Evolutionary conservation across 2,113 vertebrate genomes (phyloP).

Genomic region (Tragelaphus buxtoni): DNA sequence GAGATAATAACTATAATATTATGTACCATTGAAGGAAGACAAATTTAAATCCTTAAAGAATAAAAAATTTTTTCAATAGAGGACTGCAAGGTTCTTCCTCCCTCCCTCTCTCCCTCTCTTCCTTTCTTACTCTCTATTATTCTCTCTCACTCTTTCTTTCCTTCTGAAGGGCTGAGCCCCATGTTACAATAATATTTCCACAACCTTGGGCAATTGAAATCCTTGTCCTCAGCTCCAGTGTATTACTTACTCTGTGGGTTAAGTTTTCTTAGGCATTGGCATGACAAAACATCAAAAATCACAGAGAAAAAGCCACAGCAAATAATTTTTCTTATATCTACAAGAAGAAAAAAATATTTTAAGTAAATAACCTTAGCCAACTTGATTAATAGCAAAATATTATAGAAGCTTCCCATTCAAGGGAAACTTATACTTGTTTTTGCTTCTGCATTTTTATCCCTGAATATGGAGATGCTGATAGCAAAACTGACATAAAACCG

Average conservation of each 20-base stretch:
- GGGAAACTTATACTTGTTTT: neutral
- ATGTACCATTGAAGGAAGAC: neutral
- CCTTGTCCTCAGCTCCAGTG: neutral
- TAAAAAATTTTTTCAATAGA: neutral
- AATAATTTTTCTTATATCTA: conserved; percentile 53
- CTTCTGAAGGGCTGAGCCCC: neutral
- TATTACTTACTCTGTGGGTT: conserved; percentile 45
- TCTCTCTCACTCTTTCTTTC: neutral
- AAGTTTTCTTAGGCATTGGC: conserved; percentile 50
- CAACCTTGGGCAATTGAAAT: neutral
- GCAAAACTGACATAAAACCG: neutral
- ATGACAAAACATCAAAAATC: conserved; percentile 43
- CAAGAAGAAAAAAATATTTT: conserved; percentile 19
- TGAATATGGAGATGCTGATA: neutral
- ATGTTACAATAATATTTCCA: neutral
- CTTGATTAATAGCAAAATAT: neutral
- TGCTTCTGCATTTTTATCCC: neutral
- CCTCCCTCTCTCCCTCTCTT: neutral
- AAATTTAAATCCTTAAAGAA: neutral
- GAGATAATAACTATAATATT: neutral
- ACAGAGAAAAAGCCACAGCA: conserved; percentile 18
- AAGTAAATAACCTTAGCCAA: neutral
- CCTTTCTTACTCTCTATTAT: neutral
- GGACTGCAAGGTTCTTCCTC: neutral
- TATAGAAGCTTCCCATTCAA: neutral